Base-by-base conservation (phyloP, 53 echinoderm and acorn worm genomes). In the Henricia sp. region DNA sequence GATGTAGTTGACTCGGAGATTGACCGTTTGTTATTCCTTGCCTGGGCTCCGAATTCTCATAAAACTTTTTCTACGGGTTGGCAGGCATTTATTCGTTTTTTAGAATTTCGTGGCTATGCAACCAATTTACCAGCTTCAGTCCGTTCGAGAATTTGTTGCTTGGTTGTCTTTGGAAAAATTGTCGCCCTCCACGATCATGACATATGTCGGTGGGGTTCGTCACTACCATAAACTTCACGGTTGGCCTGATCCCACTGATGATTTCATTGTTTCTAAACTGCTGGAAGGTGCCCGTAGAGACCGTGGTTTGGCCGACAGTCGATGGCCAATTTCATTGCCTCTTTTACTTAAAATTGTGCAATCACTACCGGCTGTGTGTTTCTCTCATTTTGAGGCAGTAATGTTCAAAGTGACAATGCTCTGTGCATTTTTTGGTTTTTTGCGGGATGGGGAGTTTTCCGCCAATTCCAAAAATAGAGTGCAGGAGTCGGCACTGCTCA, bases 301-400 rank as follows among this genome's bases (percentile, higher is more conserved):
- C 28, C 28, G 17, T 19, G 34, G 33, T 10, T 13, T 26, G 2
- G 3, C 17, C 0, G 82, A 82, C 48, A 10, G n/a, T 43, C 67
- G 82, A 2, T 33, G 37, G 11, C 82, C 82, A 19, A 82, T 82
- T 43, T 63, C 82, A 2, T 14, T 66, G 11, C 26, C 65, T 1
- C 12, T 82, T 19, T 43, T 66, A 19, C n/a, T 3, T 4, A 25
- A 13, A 6, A 25, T 58, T 4, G 13, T 58, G 5, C 10, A 13
- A 10, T 58, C 58, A 9, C 27, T 58, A 4, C 25, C 25, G 4
- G 24, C 27, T 8, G 58, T 58, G 25, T 58, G 58, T 25, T 24
- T 30, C 3, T 58, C 58, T 24, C 4, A 58, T 4, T 24, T 24
- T 25, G 58, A 58, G 27, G 27, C 24, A 1, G 58, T 10, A 25